These are phyloP conservation scores for Henricia sp. DNA, from an alignment of 53 echinoderm and acorn worm genomes.

Conservation along the genomic window DNA sequence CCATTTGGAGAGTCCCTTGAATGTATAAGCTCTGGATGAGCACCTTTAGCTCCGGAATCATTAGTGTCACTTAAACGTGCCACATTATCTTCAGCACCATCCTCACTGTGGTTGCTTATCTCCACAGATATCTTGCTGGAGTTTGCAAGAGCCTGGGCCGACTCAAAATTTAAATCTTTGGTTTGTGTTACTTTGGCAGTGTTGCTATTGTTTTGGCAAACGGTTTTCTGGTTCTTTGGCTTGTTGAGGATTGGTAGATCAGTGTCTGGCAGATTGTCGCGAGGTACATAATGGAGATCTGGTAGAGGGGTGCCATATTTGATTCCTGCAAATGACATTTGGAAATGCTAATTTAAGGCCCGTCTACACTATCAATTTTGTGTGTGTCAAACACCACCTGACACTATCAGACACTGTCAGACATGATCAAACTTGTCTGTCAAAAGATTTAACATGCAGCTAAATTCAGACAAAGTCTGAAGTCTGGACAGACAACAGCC, in stretches of 20 bases:
- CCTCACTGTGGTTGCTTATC: conserved; percentile 55
- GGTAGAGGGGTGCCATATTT: conserved; percentile 61
- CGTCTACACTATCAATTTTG: no score
- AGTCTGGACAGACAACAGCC: no score
- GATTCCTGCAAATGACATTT: conserved; percentile 47
- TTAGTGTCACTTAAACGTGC: no score
- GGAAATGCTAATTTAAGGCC: no score
- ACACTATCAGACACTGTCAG: no score
- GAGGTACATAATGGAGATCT: conserved; percentile 33
- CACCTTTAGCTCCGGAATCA: not conserved
- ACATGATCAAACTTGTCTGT: no score
- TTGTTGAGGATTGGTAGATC: conserved; percentile 34
- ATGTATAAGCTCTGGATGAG: not conserved
- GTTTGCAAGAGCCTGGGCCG: not conserved
- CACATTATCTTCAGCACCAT: conserved; percentile 11
- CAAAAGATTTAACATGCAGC: no score
- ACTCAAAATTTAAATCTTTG: not conserved
- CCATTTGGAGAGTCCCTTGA: not conserved
- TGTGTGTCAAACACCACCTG: no score
- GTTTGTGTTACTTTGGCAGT: not conserved
- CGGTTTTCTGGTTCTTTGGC: conserved; percentile 9
- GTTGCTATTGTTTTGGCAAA: conserved; percentile 37
- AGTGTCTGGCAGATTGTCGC: conserved; percentile 56
- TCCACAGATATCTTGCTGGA: conserved; percentile 73
- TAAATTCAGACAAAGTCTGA: no score